Evolutionary conservation across 1,140 invertebrate genomes (phyloP), one percentile per base, ranked within the genome.

Genomic region (Lethrus apterus): DNA sequence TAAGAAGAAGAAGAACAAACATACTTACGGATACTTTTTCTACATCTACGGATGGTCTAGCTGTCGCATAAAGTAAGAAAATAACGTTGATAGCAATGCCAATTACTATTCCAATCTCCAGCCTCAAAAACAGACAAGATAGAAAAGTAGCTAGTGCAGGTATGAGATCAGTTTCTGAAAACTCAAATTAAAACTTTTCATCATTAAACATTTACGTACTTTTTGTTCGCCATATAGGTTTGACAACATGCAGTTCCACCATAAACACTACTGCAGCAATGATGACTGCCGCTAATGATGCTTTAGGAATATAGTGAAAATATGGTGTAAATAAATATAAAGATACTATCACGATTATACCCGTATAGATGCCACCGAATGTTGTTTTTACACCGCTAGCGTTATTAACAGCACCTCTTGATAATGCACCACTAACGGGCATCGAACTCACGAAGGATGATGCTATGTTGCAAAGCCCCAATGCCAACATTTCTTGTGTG

Each of bases 221-320:
- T 68, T 83, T 89, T 17, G 80, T 84, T 46, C 70, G 75, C 88
- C 88, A 93, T 64, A 92, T 79, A 1, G 83, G 81, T 56, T 79
- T 76, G 0, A 92, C 61, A 0, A 89, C 82, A 30, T 84, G 77
- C 36, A 86, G 73, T 54, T 92, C 87, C 35, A 93, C 83, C 87
- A 93, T 91, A 58, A 88, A 89, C 15, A 92, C 73, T 8, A 93
- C 89, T 4, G 90, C 88, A 26, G 83, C 83, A 35, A 93, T 89
- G 30, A 93, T 86, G 9, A 93, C 84, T 1, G 87, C 81, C 2
- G 86, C 84, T 2, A 89, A 71, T 2, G 78, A 77, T 20, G 84
- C 74, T 71, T 87, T 76, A 20, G 84, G 81, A 58, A 93, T 92
- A 59, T 79, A 93, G 54, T 80, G 80, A 54, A 93, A 87, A 59